phyloP scores from a whole-genome alignment of 2,888 invertebrate genomes.

The Parthenolecanium corni region DNA sequence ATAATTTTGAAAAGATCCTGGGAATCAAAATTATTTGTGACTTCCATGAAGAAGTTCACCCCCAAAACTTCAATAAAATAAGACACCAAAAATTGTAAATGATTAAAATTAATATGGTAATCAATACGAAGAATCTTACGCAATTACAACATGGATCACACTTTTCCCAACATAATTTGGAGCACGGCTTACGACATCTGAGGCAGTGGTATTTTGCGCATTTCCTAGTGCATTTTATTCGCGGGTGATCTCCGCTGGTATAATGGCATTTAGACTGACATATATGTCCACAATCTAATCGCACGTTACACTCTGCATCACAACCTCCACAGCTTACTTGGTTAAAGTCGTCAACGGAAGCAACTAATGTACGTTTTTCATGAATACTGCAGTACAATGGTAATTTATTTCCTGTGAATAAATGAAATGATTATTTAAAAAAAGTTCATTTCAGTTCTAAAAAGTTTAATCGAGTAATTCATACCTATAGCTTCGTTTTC shows the following conservation, averaged over 20 bases:
- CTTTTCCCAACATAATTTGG: background rate
- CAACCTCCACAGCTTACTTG: conserved; percentile 51
- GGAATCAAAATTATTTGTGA: too few relatives aligned
- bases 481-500: conserved; percentile 45
- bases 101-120: too few relatives aligned
- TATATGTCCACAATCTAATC: conserved; percentile 52
- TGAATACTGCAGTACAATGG: conserved; percentile 45
- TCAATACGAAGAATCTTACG: background rate
- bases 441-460: background rate
- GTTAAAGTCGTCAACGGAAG: conserved; percentile 19
- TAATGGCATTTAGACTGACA: conserved; percentile 49
- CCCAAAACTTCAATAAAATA: too few relatives aligned
- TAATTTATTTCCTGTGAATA: conserved; percentile 30
- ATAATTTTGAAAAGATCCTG: too few relatives aligned
- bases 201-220: conserved; percentile 38
- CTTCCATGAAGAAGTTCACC: too few relatives aligned
- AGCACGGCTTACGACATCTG: conserved; percentile 28
- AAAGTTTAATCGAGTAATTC: background rate
- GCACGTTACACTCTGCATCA: conserved; percentile 42
- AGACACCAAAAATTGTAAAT: too few relatives aligned
- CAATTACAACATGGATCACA: background rate
- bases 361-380: conserved; percentile 38
- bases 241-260: conserved; percentile 48
- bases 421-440: too few relatives aligned
- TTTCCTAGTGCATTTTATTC: conserved; percentile 42